Conservation (phyloP, 2,113 vertebrate species). For the Strigops habroptila region DNA sequence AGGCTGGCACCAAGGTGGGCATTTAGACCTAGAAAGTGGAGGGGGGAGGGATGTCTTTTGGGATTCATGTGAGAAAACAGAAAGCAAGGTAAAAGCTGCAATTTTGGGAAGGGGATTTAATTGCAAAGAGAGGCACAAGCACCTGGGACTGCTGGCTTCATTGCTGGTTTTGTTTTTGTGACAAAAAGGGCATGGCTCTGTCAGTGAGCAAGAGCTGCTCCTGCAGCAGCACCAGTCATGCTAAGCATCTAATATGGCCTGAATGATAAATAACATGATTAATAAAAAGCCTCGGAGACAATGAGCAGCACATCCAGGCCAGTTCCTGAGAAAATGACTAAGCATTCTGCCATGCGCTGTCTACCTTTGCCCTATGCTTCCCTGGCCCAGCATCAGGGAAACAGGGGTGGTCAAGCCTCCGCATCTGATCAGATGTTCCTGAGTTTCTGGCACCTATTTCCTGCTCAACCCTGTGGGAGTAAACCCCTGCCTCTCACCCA, state of each 20-base stretch:
- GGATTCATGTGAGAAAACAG: background rate
- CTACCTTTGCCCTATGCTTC: background rate
- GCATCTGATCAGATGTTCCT: background rate
- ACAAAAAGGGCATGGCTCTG: background rate
- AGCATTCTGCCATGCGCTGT: background rate
- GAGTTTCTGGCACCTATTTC: background rate
- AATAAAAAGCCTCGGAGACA: background rate
- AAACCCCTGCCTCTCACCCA: background rate
- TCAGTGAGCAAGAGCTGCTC: accelerated
- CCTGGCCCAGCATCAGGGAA: background rate
- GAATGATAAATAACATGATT: background rate
- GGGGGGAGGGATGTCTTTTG: background rate
- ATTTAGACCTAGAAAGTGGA: background rate
- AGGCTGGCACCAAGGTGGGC: background rate
- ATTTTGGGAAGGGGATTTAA: background rate
- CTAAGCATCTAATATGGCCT: background rate
- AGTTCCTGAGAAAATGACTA: constrained; percentile 30
- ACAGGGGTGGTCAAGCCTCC: background rate
- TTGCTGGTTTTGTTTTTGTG: background rate
- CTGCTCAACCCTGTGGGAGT: background rate
- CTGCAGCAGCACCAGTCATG: background rate
- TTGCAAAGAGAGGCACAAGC: background rate
- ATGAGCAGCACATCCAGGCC: background rate
- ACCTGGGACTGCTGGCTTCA: background rate
- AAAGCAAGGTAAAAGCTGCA: background rate